A percentile compares a stretch with the other conserved stretches of the same genome.
Evolutionary conservation across 2,888 invertebrate species (phyloP).

Genomic region (Pristionchus mayeri): DNA sequence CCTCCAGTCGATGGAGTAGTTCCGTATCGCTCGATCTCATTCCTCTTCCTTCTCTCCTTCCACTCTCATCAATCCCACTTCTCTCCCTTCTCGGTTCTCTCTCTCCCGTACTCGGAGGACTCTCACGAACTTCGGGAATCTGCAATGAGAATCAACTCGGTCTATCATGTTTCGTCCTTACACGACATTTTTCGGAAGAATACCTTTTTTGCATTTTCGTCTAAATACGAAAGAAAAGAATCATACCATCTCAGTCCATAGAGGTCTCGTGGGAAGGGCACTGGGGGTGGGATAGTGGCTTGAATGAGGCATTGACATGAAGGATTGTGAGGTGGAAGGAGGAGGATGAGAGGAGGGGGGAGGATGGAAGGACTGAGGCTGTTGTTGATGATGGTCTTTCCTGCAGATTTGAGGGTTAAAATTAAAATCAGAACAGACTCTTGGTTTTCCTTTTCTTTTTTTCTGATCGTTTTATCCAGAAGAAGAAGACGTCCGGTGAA

Average conservation of each 20-base stretch:
- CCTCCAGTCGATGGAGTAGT: conserved; percentile 53
- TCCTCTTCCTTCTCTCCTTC: conserved; percentile 28
- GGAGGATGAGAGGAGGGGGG: conserved; percentile 4
- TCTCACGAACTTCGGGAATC: conserved; percentile 45
- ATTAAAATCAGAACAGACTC: not conserved
- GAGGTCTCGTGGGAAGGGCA: not conserved
- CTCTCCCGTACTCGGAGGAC: not conserved
- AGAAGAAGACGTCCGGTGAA: no score
- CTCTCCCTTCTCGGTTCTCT: conserved; percentile 25
- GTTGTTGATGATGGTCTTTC: conserved; percentile 4
- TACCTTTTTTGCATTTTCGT: not conserved
- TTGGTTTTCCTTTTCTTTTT: not conserved
- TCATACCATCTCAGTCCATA: conserved; percentile 20
- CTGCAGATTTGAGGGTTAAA: not conserved
- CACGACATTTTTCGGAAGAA: not conserved
- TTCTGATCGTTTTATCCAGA: no score
- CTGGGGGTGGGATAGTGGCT: not conserved
- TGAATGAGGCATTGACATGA: not conserved
- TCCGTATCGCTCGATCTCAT: conserved; percentile 48
- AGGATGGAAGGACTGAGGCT: not conserved
- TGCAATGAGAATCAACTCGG: not conserved
- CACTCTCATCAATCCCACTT: not conserved
- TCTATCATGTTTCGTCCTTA: not conserved
- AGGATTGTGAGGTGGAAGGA: not conserved
- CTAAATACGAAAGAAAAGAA: not conserved